Evolutionary conservation across 53 echinoderm and acorn worm species (phyloP), one percentile per base, ranked within the genome.

Genomic region (Zoroaster sp.): DNA sequence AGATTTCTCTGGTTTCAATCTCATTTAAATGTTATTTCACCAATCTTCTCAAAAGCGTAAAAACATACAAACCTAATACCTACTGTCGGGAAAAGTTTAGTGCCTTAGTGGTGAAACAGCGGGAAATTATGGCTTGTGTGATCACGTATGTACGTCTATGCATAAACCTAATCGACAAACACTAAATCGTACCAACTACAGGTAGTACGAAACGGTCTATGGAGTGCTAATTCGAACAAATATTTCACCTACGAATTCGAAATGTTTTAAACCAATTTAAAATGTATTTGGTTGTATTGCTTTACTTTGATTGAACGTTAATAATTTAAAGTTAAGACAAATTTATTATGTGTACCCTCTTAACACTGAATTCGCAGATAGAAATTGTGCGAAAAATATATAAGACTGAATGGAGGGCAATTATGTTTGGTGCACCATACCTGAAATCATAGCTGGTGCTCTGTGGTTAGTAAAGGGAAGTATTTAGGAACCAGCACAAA

Each of bases 141-240:
- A 2, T n/a, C n/a, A n/a, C n/a, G n/a, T n/a, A 28, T 8, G 6
- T 44, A 44, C 10, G 17, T 72, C 53, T 40, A 8, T 41, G 21
- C 81, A 81, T 36, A 41, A 8, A 7, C 14, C 17, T 35, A 5
- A 63, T 14, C 11, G 36, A 59, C 39, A 8, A 13, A 11, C 43
- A 81, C 81, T 81, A 81, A 41, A 81, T 10, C 66, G 81, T 81
- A 67, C 68, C 31, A 12, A 81, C 43, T 81, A 40, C 14, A 81
- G 37, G 68, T 39, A 43, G 81, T 10, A 28, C 68, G 11, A n/a
- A 53, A 37, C 21, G 23, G 8, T 59, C 14, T 79, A 79, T 63
- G 79, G 79, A 55, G 79, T 20, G 59, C 79, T 38, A 28, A 79
- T 49, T 28, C 14, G 28, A 0, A 40, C 40, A 12, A 15, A 49